A percentile compares a stretch with the other conserved stretches of the same genome.
Evolutionary conservation across 2,797 vertebrate genomes (phyloP).

Genomic region (Epinephelus awoara): DNA sequence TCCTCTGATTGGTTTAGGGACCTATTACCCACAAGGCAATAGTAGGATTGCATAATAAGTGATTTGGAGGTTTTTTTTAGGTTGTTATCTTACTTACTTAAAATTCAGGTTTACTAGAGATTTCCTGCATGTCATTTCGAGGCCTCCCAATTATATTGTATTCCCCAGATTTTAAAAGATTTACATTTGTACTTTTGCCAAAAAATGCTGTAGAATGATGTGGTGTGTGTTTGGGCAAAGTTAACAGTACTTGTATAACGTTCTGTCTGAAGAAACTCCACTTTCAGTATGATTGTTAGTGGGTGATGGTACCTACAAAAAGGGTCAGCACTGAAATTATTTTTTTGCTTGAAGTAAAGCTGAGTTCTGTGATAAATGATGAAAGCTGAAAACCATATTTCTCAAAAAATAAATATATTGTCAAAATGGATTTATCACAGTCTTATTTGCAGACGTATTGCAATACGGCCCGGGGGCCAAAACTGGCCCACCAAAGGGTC

Average conservation of each 20-base stretch:
- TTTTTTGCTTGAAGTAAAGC: neutral
- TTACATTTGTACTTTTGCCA: neutral
- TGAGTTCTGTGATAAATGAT: neutral
- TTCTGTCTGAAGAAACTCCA: no score
- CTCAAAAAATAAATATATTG: neutral
- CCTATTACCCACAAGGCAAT: constrained; percentile 44
- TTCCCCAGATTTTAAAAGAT: neutral
- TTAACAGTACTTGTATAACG: neutral
- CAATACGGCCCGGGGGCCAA: no score
- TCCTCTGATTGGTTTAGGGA: constrained; percentile 61
- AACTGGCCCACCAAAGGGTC: no score
- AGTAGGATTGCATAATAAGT: no score
- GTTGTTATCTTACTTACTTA: neutral
- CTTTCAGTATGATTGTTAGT: neutral
- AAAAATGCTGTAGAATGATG: neutral
- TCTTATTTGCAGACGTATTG: neutral
- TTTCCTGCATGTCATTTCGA: neutral
- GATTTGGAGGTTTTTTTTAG: neutral
- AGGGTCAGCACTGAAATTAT: neutral
- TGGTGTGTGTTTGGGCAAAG: neutral
- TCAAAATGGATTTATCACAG: neutral
- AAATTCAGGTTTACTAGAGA: neutral
- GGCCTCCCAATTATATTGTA: neutral
- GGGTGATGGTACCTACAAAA: neutral
- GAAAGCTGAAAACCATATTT: neutral